Percentiles rank a stretch among this genome's conserved stretches.
These are phyloP conservation scores for Stenodema calcarata DNA, from an alignment of 2,888 invertebrate genomes.

Conservation along the genomic window DNA sequence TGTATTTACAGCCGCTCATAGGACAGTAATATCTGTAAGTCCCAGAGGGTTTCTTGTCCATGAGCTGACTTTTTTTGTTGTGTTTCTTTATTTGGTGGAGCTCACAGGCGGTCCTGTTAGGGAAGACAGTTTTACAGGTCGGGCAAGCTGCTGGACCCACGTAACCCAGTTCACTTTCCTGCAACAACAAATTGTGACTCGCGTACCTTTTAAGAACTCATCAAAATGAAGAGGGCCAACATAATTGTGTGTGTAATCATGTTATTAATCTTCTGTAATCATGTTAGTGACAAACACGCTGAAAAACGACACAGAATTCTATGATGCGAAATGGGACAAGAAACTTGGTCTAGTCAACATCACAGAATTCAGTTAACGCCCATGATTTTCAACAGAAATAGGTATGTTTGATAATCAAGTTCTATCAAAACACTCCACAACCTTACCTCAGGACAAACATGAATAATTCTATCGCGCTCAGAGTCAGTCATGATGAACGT, in stretches of 20 bases:
- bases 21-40: conserved; percentile 68
- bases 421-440: too few species aligned
- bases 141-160: conserved; percentile 58
- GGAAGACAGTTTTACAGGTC: conserved; percentile 64
- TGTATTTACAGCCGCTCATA: conserved; percentile 65
- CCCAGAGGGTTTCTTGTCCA: conserved; percentile 56
- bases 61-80: conserved; percentile 59
- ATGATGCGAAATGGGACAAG: too few species aligned
- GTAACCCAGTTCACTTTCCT: conserved; percentile 17
- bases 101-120: conserved; percentile 65
- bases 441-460: neutral
- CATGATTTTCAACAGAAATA: too few species aligned
- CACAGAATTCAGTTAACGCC: too few species aligned
- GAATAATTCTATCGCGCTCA: neutral
- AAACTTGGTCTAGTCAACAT: too few species aligned
- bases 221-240: too few species aligned
- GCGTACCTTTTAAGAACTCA: too few species aligned
- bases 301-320: too few species aligned
- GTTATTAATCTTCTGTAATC: too few species aligned
- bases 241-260: too few species aligned
- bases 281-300: too few species aligned
- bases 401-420: too few species aligned
- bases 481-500: neutral
- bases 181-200: neutral
- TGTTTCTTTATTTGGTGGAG: conserved; percentile 69